Percentiles rank a stretch among this genome's conserved stretches.
Conservation (phyloP, 92 coral and sea anemone species). For the Zoanthus solanderi region DNA sequence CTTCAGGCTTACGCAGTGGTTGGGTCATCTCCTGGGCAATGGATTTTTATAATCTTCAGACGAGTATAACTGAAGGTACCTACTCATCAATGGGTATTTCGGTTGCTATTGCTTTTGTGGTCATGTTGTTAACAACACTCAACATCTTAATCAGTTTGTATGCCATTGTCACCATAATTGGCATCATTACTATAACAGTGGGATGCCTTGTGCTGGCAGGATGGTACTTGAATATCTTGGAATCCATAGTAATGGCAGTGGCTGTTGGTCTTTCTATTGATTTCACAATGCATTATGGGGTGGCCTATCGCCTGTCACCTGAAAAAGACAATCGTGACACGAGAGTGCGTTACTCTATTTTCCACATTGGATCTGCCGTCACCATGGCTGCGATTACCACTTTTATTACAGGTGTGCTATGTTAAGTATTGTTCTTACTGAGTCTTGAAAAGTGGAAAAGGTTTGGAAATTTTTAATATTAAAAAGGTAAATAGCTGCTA, state of each 20-base stretch:
- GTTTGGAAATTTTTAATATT: too few species aligned
- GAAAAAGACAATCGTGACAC: conserved; percentile 61
- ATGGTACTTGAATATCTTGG: conserved; percentile 92
- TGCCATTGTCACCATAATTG: conserved; percentile 90
- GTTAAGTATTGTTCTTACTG: not conserved
- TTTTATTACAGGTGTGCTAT: conserved; percentile 81
- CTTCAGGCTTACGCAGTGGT: conserved; percentile 79
- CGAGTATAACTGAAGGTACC: conserved; percentile 79
- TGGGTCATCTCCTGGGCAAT: conserved; percentile 70
- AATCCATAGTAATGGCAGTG: conserved; percentile 93
- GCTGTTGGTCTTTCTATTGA: conserved; percentile 97
- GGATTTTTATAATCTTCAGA: conserved; percentile 79
- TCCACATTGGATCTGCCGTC: conserved; percentile 95
- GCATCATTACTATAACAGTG: conserved; percentile 82
- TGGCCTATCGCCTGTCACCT: conserved; percentile 88
- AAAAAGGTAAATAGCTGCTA: too few species aligned
- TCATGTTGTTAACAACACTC: conserved; percentile 89
- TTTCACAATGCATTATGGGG: conserved; percentile 98
- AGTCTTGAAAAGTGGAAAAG: too few species aligned
- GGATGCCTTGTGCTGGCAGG: conserved; percentile 92
- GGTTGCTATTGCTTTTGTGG: conserved; percentile 85
- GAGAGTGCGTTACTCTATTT: conserved; percentile 86
- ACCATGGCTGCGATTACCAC: conserved; percentile 96
- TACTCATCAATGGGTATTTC: conserved; percentile 86
- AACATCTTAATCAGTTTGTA: conserved; percentile 93